These are phyloP conservation scores for Vanessa atalanta DNA, from an alignment of 1,140 invertebrate species.

Conservation along the genomic window DNA sequence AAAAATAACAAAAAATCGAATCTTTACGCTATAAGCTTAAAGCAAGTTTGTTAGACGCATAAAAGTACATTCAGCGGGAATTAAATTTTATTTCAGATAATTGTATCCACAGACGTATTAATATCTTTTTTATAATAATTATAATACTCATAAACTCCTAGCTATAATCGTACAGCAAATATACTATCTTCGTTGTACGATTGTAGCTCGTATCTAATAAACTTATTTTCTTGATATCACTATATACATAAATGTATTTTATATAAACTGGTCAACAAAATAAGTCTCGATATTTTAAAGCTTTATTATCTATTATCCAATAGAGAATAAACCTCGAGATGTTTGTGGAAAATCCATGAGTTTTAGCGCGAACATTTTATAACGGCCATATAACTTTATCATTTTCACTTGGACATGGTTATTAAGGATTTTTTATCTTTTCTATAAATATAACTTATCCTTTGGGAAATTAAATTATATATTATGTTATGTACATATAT, in stretches of 20 bases:
- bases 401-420: slow-evolving; percentile 20
- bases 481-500: not conserved
- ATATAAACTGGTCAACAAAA: not conserved
- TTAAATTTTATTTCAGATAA: too few relatives aligned
- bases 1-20: too few relatives aligned
- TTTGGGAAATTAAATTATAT: not conserved
- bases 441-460: slow-evolving; percentile 3
- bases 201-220: too few relatives aligned
- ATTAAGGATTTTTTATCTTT: slow-evolving; percentile 15
- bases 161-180: too few relatives aligned
- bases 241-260: not conserved
- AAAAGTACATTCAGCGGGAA: too few relatives aligned
- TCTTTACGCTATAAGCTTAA: too few relatives aligned
- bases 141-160: too few relatives aligned
- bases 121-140: too few relatives aligned
- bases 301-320: not conserved
- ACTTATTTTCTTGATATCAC: too few relatives aligned
- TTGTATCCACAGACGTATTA: too few relatives aligned
- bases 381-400: slow-evolving; percentile 35
- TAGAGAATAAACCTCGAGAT: slow-evolving; percentile 30
- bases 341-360: slow-evolving; percentile 41
- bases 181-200: too few relatives aligned
- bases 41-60: too few relatives aligned
- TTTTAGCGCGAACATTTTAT: slow-evolving; percentile 40
- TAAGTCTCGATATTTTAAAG: not conserved